Evolutionary conservation across 2,888 invertebrate genomes (phyloP), one percentile per base, ranked within the genome.

Genomic region (Callosobruchus maculatus): DNA sequence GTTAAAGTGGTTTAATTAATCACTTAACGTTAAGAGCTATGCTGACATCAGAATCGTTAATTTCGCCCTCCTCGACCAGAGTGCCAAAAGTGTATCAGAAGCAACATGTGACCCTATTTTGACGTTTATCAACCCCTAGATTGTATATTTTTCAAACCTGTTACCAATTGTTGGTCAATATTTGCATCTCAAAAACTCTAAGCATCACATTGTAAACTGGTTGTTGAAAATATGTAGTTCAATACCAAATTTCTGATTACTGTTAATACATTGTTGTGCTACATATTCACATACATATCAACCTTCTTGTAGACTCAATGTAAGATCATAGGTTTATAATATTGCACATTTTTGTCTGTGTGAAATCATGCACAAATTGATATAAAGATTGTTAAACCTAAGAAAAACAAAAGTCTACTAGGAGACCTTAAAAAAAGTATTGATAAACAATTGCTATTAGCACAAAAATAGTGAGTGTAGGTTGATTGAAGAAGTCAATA

Each of bases 41-140:
- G 77, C 77, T 76, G 73, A 75, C 74, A 75, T 71, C 75, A 73
- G 70, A 79, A 78, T 78, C 68, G 73, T 77, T 77, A 74, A 75
- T 75, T 74, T 74, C 71, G 21, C 31, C 70, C 20, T 67, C 22
- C 67, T 13, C 49, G 18, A 49, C 21, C 22, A 21, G 21, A 68
- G 68, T 68, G 68, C 68, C 68, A 68, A 68, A 21, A 68, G 68
- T 21, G 68, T 21, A 68, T 22, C 75, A 77, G 83, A 84, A 85
- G 85, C 86, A 87, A 87, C 88, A 88, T 88, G 88, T 89, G 89
- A 88, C 88, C 89, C 81, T 81, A 79, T 80, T 84, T 82, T 85
- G 83, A 84, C 83, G 82, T 84, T 84, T 82, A 77, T 75, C 80
- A 78, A 78, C 76, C 76, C 75, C 76, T 73, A 70, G 21, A 4